Conservation (phyloP, 2,797 vertebrate genomes). For the Argentina silus region DNA sequence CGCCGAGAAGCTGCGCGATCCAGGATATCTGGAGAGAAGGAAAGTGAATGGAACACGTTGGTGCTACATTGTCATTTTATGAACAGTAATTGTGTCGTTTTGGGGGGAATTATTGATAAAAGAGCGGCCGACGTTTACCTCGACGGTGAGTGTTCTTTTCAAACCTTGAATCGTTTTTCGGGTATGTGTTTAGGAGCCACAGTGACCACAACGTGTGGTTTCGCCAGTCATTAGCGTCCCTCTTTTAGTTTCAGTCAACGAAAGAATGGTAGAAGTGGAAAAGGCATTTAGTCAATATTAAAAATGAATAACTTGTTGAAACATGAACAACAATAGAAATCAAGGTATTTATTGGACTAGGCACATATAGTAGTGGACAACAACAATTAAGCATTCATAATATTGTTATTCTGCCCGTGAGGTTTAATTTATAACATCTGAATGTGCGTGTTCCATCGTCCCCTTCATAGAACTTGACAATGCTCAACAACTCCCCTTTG, state of each 20-base stretch:
- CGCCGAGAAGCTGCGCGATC: conserved; percentile 1
- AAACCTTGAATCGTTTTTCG: not conserved
- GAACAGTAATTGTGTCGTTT: not conserved
- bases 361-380: too few relatives aligned
- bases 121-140: not conserved
- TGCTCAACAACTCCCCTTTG: too few relatives aligned
- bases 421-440: too few relatives aligned
- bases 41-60: not conserved
- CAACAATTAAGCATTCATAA: too few relatives aligned
- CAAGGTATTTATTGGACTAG: too few relatives aligned
- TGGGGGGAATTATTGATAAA: not conserved
- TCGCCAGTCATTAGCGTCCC: not conserved
- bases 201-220: not conserved
- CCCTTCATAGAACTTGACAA: not conserved
- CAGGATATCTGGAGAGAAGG: conserved; percentile 1
- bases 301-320: not conserved
- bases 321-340: too few relatives aligned
- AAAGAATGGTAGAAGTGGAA: not conserved
- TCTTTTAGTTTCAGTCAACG: not conserved
- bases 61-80: not conserved
- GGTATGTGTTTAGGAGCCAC: not conserved
- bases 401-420: too few relatives aligned
- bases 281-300: not conserved
- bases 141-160: conserved; percentile 2
- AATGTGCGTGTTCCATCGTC: not conserved